Percentiles rank a stretch among this genome's conserved stretches.
These are phyloP conservation scores for Parapsyche elsis DNA, from an alignment of 1,140 invertebrate genomes.

Conservation along the genomic window DNA sequence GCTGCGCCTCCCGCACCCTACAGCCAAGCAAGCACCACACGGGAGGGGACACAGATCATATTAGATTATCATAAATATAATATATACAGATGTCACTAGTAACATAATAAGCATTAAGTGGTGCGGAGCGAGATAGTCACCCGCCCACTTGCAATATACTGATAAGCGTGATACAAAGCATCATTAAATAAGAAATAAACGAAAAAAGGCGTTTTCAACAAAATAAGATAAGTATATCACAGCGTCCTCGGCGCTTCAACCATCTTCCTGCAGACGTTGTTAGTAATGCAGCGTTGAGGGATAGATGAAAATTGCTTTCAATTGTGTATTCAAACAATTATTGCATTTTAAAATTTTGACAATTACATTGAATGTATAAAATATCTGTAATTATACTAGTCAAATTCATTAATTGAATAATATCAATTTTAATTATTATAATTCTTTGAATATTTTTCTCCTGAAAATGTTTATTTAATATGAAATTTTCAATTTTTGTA, in stretches of 20 bases:
- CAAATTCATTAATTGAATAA: too few species aligned
- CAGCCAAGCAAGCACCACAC: slow-evolving; percentile 58
- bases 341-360: too few species aligned
- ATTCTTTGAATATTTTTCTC: too few species aligned
- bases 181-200: slow-evolving; percentile 44
- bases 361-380: too few species aligned
- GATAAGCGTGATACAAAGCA: slow-evolving; percentile 45
- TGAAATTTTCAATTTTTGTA: too few species aligned
- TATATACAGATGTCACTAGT: slow-evolving; percentile 47
- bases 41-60: slow-evolving; percentile 54
- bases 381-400: too few species aligned
- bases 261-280: slow-evolving; percentile 16
- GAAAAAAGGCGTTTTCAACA: slow-evolving; percentile 31
- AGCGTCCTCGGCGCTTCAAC: slow-evolving; percentile 42
- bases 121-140: slow-evolving; percentile 35
- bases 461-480: too few species aligned
- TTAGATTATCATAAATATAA: slow-evolving; percentile 47
- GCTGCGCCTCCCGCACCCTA: slow-evolving; percentile 58
- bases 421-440: too few species aligned
- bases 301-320: background rate
- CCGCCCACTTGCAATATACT: slow-evolving; percentile 34
- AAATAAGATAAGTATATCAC: slow-evolving; percentile 31
- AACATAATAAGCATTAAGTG: slow-evolving; percentile 47
- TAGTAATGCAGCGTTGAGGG: background rate
- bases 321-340: too few species aligned